A percentile compares a stretch with the other conserved stretches of the same genome.
Evolutionary conservation across 2,888 invertebrate genomes (phyloP).

Genomic region (Latheticus oryzae): DNA sequence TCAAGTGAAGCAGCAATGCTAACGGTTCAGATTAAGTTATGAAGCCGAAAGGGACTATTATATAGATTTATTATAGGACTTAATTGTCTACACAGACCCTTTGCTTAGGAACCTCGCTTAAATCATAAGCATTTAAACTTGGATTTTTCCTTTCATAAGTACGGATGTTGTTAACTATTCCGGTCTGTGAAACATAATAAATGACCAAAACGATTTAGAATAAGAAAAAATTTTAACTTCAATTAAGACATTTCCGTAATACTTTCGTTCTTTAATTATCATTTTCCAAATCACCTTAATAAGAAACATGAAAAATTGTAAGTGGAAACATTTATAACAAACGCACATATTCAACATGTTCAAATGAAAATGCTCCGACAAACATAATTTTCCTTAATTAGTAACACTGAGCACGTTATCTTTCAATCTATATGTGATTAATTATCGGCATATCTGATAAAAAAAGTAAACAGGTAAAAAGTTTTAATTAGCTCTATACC

Average conservation of each 20-base stretch:
- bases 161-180: conserved; percentile 24
- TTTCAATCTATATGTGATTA: conserved; percentile 39
- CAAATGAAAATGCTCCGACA: too few species aligned
- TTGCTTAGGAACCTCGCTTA: too few species aligned
- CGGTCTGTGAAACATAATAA: conserved; percentile 24
- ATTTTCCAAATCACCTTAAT: too few species aligned
- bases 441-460: conserved; percentile 44
- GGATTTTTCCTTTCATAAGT: conserved; percentile 46
- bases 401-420: conserved; percentile 33
- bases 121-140: too few species aligned
- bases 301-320: too few species aligned
- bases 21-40: conserved; percentile 59
- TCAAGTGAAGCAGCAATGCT: conserved; percentile 48
- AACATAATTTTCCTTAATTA: conserved; percentile 29
- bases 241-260: too few species aligned
- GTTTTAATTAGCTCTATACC: conserved; percentile 42
- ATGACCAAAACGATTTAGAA: too few species aligned
- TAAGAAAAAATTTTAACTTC: too few species aligned
- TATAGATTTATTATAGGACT: conserved; percentile 60
- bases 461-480: conserved; percentile 42
- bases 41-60: conserved; percentile 57
- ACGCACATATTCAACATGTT: too few species aligned
- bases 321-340: too few species aligned
- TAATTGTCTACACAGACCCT: conserved; percentile 60
- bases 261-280: too few species aligned